Conservation (phyloP, 2,888 invertebrate species). For the Cheilosia urbana region DNA sequence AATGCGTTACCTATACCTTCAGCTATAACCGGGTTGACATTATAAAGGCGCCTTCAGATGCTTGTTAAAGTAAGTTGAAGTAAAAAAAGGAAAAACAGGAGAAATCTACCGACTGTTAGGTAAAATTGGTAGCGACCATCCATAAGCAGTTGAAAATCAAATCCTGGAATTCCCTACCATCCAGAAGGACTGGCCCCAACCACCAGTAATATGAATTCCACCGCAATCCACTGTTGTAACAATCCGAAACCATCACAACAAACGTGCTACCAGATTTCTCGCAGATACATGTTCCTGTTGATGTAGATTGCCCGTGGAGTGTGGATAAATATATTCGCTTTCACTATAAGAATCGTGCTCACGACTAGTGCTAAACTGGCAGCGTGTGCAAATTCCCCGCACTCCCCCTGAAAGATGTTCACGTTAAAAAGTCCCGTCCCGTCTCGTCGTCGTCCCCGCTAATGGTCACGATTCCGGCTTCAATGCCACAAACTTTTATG, state of each 20-base stretch:
- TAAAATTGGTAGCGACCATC: too few relatives aligned
- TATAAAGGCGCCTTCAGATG: too few relatives aligned
- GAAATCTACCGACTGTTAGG: too few relatives aligned
- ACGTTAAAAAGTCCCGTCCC: slow-evolving; percentile 17
- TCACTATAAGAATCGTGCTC: slow-evolving; percentile 16
- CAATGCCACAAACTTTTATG: slow-evolving; percentile 66
- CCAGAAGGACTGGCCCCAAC: too few relatives aligned
- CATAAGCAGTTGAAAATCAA: too few relatives aligned
- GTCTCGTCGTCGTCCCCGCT: too few relatives aligned
- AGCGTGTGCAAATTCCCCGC: neutral
- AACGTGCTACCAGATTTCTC: slow-evolving; percentile 27
- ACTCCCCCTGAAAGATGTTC: slow-evolving; percentile 19
- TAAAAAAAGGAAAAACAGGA: too few relatives aligned
- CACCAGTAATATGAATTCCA: slow-evolving; percentile 21
- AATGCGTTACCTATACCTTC: too few relatives aligned
- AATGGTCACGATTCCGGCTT: slow-evolving; percentile 60
- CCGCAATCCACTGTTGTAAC: slow-evolving; percentile 13
- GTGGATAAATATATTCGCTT: slow-evolving; percentile 35
- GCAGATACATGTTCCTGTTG: neutral
- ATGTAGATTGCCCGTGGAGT: slow-evolving; percentile 5
- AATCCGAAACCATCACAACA: slow-evolving; percentile 44
- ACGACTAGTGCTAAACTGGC: neutral
- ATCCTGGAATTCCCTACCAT: too few relatives aligned
- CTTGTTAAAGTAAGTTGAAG: too few relatives aligned
- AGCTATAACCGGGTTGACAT: too few relatives aligned